Evolutionary conservation across 2,888 invertebrate genomes (phyloP).

Genomic region (Drosophila anceps): DNA sequence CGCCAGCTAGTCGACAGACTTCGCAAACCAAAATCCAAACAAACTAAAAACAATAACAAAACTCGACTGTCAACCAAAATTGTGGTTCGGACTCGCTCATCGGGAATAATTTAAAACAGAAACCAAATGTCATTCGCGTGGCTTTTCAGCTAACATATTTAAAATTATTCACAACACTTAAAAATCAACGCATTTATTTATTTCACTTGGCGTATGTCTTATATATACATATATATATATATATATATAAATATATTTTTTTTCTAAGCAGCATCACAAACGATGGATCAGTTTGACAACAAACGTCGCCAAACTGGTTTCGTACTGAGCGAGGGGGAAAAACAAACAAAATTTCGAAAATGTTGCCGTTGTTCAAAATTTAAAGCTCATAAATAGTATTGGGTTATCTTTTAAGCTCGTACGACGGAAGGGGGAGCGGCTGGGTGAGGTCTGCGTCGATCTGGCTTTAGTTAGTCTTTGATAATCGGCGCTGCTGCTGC

Average conservation of each 20-base stretch:
- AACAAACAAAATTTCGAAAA: conserved; percentile 74
- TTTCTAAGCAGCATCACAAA: conserved; percentile 33
- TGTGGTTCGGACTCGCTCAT: conserved; percentile 29
- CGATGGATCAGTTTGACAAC: conserved; percentile 76
- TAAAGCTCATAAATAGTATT: conserved; percentile 75
- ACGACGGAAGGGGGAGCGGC: not conserved
- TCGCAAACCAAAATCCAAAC: conserved; percentile 46
- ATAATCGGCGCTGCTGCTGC: conserved; percentile 43
- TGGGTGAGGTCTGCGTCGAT: not conserved
- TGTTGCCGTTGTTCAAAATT: conserved; percentile 63
- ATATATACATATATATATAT: not conserved
- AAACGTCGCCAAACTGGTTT: conserved; percentile 72
- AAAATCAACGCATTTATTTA: conserved; percentile 74
- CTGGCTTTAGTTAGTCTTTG: conserved; percentile 54
- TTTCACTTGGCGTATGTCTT: conserved; percentile 41
- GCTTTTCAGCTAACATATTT: conserved; percentile 67
- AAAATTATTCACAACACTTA: conserved; percentile 81
- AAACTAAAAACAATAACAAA: conserved; percentile 24
- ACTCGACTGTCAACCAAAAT: conserved; percentile 61
- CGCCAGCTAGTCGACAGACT: conserved; percentile 56
- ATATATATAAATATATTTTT: not conserved
- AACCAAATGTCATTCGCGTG: conserved; percentile 70
- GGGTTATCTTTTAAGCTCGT: conserved; percentile 40
- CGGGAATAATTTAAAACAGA: conserved; percentile 73
- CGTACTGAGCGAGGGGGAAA: conserved; percentile 9